Base-by-base conservation (phyloP, 1,140 invertebrate genomes). In the Caerostris darwini region DNA sequence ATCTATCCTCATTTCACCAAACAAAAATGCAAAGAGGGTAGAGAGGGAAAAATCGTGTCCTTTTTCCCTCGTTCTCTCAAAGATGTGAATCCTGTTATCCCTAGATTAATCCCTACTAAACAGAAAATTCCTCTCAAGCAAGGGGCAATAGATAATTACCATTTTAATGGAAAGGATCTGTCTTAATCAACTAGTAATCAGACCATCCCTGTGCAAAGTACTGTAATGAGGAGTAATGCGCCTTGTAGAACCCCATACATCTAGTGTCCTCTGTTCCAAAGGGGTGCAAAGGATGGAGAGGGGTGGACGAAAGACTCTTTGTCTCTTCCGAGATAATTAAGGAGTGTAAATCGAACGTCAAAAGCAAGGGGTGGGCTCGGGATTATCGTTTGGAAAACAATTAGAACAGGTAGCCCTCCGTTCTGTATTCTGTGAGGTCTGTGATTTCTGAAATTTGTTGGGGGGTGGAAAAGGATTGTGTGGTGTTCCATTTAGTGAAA, bases 121-220 rank as follows among this genome's bases (percentile, higher is more conserved):
- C 69, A 77, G 69, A 77, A 77, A 77, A 77, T 77, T 77, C 69
- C 69, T 77, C 69, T 77, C 69, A 92, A 92, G 82, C 61, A 92
- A 69, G 67, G n/a, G 81, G 90, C 90, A 92, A 92, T 92, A 92
- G 90, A 92, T 92, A 92, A 92, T 92, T 92, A 92, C 77, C 90
- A 92, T 92, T 92, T 92, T 92, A 92, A 92, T 92, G 90, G 90
- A 92, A 92, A 92, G 90, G 67, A 92, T 92, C 90, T 85, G 81
- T 92, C 90, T 92, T 92, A 92, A 92, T 92, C 90, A 92, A 92
- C 81, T 85, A 34, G 58, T 92, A 92, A 92, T 92, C 90, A 92
- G 90, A 81, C 64, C 54, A 57, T 91, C 34, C n/a, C 57, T 53
- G 88, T 17, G 53, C 17, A 77, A 53, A 53, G 50, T 88, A 10